Conservation (phyloP, 1,140 invertebrate genomes). For the Harpegnathos saltator region DNA sequence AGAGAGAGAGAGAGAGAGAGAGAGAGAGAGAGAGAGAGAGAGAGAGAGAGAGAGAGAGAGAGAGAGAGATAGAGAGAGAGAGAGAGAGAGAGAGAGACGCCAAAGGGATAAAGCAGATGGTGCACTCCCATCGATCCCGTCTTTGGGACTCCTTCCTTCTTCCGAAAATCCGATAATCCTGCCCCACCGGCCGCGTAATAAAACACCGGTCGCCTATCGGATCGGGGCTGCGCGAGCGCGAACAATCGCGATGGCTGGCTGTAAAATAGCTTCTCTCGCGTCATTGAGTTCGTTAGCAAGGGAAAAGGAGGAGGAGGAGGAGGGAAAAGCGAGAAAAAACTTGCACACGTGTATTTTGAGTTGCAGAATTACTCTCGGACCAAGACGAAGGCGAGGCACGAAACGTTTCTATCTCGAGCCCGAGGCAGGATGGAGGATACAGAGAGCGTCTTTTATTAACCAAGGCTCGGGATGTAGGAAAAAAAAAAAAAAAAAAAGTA, state of each 20-base stretch:
- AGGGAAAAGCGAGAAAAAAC: not conserved
- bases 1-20: slow-evolving; percentile 40
- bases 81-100: slow-evolving; percentile 31
- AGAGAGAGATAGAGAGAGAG: slow-evolving; percentile 21
- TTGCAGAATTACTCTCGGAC: not conserved
- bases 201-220: slow-evolving; percentile 33
- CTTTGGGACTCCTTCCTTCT: slow-evolving; percentile 40
- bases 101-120: slow-evolving; percentile 49
- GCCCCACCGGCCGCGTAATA: not conserved
- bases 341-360: not conserved
- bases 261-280: slow-evolving; percentile 19
- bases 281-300: not conserved
- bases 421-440: not conserved
- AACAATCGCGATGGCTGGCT: slow-evolving; percentile 17
- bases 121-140: slow-evolving; percentile 62
- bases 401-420: not conserved
- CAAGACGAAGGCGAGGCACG: not conserved
- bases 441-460: not conserved
- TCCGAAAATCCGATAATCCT: slow-evolving; percentile 60
- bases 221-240: not conserved
- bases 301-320: too few relatives aligned
- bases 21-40: slow-evolving; percentile 13
- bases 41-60: slow-evolving; percentile 29
- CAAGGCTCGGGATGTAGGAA: not conserved
- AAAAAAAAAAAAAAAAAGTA: not conserved